Conservation (phyloP, 2,888 invertebrate genomes). For the Aspidapion aeneum region DNA sequence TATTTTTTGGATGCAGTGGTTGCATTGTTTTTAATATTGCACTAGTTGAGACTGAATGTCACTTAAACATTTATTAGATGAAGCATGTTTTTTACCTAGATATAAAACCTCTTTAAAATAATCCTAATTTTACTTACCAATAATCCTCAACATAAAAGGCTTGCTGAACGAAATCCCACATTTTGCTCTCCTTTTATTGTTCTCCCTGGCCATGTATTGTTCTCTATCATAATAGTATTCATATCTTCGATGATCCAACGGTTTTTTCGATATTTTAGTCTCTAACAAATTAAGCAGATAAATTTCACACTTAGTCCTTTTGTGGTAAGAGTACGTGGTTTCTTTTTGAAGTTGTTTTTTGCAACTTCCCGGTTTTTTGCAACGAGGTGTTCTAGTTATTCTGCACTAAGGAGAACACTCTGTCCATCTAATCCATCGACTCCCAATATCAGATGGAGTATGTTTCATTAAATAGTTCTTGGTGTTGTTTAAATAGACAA, state of each 20-base stretch:
- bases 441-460: conserved; percentile 53
- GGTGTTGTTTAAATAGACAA: conserved; percentile 39
- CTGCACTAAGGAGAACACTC: conserved; percentile 76
- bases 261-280: conserved; percentile 23
- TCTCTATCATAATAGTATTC: conserved; percentile 29
- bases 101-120: too few relatives aligned
- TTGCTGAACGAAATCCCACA: conserved; percentile 40
- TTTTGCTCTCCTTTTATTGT: conserved; percentile 24
- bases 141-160: conserved; percentile 67
- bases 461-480: conserved; percentile 38
- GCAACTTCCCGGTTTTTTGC: conserved; percentile 70
- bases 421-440: conserved; percentile 74
- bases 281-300: conserved; percentile 53
- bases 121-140: too few relatives aligned
- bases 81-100: too few relatives aligned
- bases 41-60: too few relatives aligned
- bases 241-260: conserved; percentile 21
- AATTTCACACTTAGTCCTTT: conserved; percentile 76
- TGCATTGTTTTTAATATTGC: too few relatives aligned
- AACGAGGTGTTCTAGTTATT: conserved; percentile 74
- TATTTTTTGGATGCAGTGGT: conserved; percentile 58
- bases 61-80: too few relatives aligned
- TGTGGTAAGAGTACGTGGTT: conserved; percentile 81
- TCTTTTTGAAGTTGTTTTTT: conserved; percentile 75
- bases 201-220: conserved; percentile 23